Conservation (phyloP, 1,140 invertebrate genomes). For the Steinernema khuongi region DNA sequence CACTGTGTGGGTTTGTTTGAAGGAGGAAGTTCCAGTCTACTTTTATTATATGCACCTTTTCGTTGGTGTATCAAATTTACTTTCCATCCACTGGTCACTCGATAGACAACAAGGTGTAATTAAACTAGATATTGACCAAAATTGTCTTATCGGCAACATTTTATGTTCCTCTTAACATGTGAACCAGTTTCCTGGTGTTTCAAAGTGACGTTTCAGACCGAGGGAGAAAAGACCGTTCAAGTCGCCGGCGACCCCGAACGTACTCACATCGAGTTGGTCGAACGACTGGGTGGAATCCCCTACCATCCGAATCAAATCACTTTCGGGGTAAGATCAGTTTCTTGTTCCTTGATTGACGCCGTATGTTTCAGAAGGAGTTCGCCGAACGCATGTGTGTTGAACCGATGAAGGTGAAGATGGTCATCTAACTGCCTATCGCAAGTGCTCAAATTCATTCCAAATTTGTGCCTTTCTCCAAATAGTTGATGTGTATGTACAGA, state of each 20-base stretch:
- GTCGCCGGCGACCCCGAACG: slow-evolving; percentile 80
- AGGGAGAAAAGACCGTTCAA: slow-evolving; percentile 68
- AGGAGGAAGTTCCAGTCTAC: too few relatives aligned
- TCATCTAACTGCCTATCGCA: neutral
- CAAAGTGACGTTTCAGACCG: slow-evolving; percentile 62
- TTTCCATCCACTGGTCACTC: neutral
- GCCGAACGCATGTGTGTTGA: slow-evolving; percentile 10
- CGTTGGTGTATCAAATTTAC: neutral
- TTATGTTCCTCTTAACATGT: too few relatives aligned
- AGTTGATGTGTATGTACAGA: neutral
- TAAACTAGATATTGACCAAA: too few relatives aligned
- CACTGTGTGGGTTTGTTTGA: too few relatives aligned
- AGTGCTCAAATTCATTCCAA: slow-evolving; percentile 15
- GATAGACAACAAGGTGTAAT: neutral
- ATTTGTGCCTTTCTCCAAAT: slow-evolving; percentile 25
- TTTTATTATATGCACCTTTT: too few relatives aligned
- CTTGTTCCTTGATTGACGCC: neutral
- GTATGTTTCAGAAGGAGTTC: slow-evolving; percentile 18
- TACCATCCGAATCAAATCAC: slow-evolving; percentile 74
- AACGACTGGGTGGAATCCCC: slow-evolving; percentile 69
- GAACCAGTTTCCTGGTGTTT: neutral
- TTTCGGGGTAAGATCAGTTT: slow-evolving; percentile 57
- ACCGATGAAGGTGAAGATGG: slow-evolving; percentile 6
- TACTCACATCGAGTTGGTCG: slow-evolving; percentile 67
- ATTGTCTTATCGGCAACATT: too few relatives aligned